phyloP scores from a whole-genome alignment of 1,140 invertebrate genomes.

The Danaus plexippus region DNA sequence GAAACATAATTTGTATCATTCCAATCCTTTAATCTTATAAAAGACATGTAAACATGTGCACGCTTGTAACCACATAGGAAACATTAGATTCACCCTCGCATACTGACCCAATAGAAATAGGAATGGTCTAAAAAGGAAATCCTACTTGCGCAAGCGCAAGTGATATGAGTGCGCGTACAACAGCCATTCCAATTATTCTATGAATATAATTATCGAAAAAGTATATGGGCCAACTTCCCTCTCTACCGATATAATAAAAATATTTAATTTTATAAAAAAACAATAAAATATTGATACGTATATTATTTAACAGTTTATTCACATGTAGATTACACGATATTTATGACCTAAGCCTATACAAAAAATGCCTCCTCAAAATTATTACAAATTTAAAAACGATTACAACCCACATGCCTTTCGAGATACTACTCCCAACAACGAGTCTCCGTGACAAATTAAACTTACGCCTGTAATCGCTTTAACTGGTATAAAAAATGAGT shows the following conservation, averaged over 20 bases:
- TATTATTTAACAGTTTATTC: too few species aligned
- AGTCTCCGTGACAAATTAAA: conserved; percentile 5
- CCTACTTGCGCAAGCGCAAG: conserved; percentile 56
- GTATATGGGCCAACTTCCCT: conserved; percentile 7
- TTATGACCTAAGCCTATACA: too few species aligned
- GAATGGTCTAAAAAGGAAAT: conserved; percentile 66
- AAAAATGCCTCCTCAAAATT: too few species aligned
- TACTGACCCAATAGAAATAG: conserved; percentile 60
- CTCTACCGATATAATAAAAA: not conserved
- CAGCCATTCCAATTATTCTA: conserved; percentile 40
- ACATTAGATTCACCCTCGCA: conserved; percentile 38
- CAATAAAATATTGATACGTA: conserved; percentile 4
- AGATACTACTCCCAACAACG: too few species aligned
- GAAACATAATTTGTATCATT: too few species aligned
- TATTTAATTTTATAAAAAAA: not conserved
- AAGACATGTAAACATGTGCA: not conserved
- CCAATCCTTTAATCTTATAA: not conserved
- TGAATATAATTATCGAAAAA: conserved; percentile 22
- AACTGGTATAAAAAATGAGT: conserved; percentile 17
- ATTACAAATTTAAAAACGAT: too few species aligned
- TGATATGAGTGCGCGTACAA: conserved; percentile 47
- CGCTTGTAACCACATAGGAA: conserved; percentile 17
- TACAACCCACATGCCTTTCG: too few species aligned
- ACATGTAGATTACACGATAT: too few species aligned
- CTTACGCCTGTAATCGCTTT: conserved; percentile 9